These are phyloP conservation scores for Tetragonula clypearis DNA, from an alignment of 1,140 invertebrate species.

Conservation along the genomic window DNA sequence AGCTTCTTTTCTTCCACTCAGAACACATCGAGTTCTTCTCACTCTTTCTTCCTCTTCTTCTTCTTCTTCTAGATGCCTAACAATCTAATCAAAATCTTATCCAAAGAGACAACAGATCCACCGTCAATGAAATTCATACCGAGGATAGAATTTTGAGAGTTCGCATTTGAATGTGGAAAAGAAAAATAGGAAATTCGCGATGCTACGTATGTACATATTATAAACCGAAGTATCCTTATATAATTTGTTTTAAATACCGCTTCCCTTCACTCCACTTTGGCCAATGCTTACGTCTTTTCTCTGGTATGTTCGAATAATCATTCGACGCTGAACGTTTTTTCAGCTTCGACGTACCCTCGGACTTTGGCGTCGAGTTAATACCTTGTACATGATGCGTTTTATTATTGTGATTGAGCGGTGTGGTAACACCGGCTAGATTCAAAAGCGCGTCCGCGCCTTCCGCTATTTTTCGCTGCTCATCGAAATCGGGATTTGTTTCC, in stretches of 20 bases:
- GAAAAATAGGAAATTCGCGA: constrained; percentile 32
- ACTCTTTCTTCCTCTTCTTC: constrained; percentile 10
- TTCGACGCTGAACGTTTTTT: constrained; percentile 71
- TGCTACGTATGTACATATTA: constrained; percentile 19
- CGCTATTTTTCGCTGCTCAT: constrained; percentile 89
- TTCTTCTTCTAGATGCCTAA: constrained; percentile 18
- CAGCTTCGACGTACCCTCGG: constrained; percentile 62
- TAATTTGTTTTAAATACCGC: constrained; percentile 77
- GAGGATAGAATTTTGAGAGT: constrained; percentile 11
- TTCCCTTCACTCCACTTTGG: constrained; percentile 77
- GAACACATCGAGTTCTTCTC: constrained; percentile 18
- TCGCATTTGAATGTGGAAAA: background rate
- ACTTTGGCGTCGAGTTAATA: constrained; percentile 49
- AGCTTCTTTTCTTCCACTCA: background rate
- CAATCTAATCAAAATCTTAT: constrained; percentile 20
- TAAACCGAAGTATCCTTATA: constrained; percentile 63
- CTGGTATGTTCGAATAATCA: constrained; percentile 71
- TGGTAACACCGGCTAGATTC: constrained; percentile 86
- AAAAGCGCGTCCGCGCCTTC: constrained; percentile 91
- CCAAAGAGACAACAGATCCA: constrained; percentile 24
- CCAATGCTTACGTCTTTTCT: constrained; percentile 75
- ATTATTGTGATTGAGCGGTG: constrained; percentile 70
- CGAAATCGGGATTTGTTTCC: constrained; percentile 82
- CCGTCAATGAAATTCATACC: constrained; percentile 6
- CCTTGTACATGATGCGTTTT: constrained; percentile 65